phyloP scores from a whole-genome alignment of 2,113 vertebrate species.

The Ciconia maguari region DNA sequence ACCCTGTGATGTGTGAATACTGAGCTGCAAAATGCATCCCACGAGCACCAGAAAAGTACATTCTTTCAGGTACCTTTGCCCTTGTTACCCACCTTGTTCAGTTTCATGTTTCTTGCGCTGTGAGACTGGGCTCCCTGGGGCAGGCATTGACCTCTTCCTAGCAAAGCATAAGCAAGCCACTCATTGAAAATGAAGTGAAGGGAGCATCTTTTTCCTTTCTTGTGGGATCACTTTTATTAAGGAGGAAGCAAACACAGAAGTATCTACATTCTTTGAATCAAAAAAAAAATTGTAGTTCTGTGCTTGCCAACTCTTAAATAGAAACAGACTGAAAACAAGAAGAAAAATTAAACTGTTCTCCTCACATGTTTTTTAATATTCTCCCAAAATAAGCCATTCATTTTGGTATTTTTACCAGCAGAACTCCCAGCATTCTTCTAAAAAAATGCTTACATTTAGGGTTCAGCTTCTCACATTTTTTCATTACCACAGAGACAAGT shows the following conservation, averaged over 20 bases:
- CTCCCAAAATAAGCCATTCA: not conserved
- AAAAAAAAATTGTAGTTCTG: not conserved
- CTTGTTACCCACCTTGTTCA: not conserved
- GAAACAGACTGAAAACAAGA: conserved; percentile 1
- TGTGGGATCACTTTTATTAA: not conserved
- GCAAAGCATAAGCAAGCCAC: not conserved
- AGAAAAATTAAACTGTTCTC: not conserved
- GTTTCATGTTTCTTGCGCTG: not conserved
- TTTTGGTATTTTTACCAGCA: not conserved
- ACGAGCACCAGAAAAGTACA: not conserved
- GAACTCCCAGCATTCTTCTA: not conserved
- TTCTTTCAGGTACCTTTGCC: not conserved
- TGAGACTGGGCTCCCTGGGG: not conserved
- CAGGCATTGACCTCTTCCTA: not conserved
- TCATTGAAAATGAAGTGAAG: not conserved
- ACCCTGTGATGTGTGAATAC: not conserved
- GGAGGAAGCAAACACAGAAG: not conserved
- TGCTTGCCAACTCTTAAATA: not conserved
- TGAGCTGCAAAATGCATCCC: not conserved
- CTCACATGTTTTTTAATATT: not conserved
- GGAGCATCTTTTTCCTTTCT: not conserved
- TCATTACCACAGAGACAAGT: not conserved
- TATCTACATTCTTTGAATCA: not conserved
- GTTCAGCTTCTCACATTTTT: not conserved
- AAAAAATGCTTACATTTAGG: not conserved